Percentiles rank a stretch among this genome's conserved stretches.
Evolutionary conservation across 1,140 invertebrate genomes (phyloP).

Genomic region (Bombus breviceps): DNA sequence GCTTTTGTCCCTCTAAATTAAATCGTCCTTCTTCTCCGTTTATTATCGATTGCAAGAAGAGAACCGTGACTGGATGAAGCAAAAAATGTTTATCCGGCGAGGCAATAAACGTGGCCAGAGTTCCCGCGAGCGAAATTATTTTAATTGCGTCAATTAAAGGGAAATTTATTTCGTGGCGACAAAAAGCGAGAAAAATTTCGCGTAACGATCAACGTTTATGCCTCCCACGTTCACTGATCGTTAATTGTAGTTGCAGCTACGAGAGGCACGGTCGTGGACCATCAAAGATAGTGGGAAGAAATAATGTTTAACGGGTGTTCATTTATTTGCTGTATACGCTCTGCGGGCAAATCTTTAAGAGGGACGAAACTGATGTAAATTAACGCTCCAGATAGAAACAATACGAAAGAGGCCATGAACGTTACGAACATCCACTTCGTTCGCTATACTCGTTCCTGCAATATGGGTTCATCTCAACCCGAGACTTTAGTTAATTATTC

Average conservation of each 20-base stretch:
- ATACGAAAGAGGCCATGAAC: neutral
- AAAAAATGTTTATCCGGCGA: neutral
- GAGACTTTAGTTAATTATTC: constrained; percentile 22
- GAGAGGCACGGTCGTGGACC: neutral
- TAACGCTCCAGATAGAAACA: neutral
- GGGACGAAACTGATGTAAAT: neutral
- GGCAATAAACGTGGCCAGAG: neutral
- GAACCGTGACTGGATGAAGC: neutral
- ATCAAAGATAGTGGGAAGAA: neutral
- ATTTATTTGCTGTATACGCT: neutral
- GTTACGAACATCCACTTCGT: neutral
- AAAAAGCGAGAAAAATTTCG: neutral
- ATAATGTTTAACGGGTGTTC: constrained; percentile 4
- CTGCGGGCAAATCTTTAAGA: neutral
- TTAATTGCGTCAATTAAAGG: constrained; percentile 40
- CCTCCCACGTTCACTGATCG: neutral
- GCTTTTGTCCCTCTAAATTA: constrained; percentile 21
- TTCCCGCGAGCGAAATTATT: constrained; percentile 18
- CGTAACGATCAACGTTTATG: constrained; percentile 8
- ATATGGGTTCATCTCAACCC: neutral
- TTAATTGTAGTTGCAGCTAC: constrained; percentile 4
- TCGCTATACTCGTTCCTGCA: neutral
- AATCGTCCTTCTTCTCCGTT: neutral
- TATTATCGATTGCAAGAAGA: neutral
- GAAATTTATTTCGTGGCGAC: constrained; percentile 28